These are phyloP conservation scores for Diceros bicornis DNA, from an alignment of 2,797 vertebrate species.

Conservation along the genomic window DNA sequence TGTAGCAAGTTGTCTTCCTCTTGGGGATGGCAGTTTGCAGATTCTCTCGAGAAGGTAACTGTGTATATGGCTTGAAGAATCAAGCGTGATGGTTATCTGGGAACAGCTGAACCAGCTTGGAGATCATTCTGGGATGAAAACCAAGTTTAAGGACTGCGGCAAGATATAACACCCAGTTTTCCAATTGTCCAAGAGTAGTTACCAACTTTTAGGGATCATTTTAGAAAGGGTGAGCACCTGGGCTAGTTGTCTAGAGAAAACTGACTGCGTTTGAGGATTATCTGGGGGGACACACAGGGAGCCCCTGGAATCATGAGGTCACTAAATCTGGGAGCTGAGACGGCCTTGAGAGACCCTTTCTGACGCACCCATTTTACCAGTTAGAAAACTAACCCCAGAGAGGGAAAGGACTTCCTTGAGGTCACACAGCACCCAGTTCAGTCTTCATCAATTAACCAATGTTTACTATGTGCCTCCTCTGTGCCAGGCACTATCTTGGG, in stretches of 20 bases:
- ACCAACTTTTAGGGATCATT: background rate
- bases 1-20: background rate
- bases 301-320: background rate
- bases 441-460: background rate
- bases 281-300: background rate
- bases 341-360: background rate
- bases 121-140: background rate
- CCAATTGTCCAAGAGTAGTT: background rate
- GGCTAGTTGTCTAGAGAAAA: background rate
- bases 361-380: background rate
- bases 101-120: background rate
- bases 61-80: background rate
- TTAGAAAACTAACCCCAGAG: constrained; percentile 44
- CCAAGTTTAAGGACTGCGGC: background rate
- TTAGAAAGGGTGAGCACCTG: background rate
- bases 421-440: background rate
- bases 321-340: background rate
- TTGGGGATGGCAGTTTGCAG: background rate
- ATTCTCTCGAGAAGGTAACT: background rate
- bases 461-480: background rate
- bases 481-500: background rate
- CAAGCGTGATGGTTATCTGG: background rate
- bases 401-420: background rate
- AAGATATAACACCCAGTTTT: background rate
- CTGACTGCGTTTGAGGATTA: background rate